These are phyloP conservation scores for Charaxes varanes DNA, from an alignment of 1,140 invertebrate species.

Conservation along the genomic window DNA sequence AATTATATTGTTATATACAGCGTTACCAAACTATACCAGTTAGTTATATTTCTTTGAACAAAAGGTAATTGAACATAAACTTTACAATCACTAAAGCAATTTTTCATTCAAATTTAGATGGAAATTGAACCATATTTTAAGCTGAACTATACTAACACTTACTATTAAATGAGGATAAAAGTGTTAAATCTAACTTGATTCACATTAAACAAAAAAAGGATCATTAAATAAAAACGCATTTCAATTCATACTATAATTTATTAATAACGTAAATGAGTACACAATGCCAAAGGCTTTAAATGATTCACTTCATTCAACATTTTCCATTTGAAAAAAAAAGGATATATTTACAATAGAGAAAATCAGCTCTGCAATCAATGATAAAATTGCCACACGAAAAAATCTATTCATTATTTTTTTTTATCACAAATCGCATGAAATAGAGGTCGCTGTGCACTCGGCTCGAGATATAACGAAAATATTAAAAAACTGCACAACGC, in stretches of 20 bases:
- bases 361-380: slow-evolving; percentile 67
- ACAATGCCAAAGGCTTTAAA: slow-evolving; percentile 71
- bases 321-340: slow-evolving; percentile 63
- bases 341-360: slow-evolving; percentile 70
- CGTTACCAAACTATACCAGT: not conserved
- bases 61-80: too few species aligned
- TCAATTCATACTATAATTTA: slow-evolving; percentile 69
- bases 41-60: too few species aligned
- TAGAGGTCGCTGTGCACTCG: slow-evolving; percentile 66
- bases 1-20: too few species aligned
- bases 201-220: slow-evolving; percentile 2
- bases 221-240: slow-evolving; percentile 33
- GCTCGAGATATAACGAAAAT: slow-evolving; percentile 29
- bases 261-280: slow-evolving; percentile 73
- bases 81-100: too few species aligned
- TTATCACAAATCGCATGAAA: slow-evolving; percentile 66
- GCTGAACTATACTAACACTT: too few species aligned
- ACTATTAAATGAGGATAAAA: too few species aligned
- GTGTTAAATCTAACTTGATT: slow-evolving; percentile 1
- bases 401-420: slow-evolving; percentile 46
- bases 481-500: slow-evolving; percentile 25
- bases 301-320: slow-evolving; percentile 68
- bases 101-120: too few species aligned
- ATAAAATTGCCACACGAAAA: slow-evolving; percentile 59
- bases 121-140: too few species aligned